Base-by-base conservation (phyloP, 2,797 vertebrate species). In the Gallirallus australis region DNA sequence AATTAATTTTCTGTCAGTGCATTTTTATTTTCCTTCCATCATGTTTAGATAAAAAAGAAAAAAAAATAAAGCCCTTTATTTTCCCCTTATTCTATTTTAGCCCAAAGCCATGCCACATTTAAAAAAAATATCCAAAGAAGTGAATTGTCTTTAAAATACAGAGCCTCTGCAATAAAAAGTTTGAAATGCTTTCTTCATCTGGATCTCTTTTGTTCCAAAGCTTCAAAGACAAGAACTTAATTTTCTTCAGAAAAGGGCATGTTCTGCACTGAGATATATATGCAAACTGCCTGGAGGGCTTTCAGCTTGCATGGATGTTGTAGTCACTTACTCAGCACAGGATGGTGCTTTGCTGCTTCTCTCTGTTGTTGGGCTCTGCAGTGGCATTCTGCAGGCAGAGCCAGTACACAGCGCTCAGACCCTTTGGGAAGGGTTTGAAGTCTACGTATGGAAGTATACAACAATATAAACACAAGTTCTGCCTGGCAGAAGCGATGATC, bases 201-300 rank as follows among this genome's bases (percentile, higher is more conserved):
- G 31, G 7, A 5, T 42, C 31, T 75, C 45, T 92, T 91, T 92
- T 11, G 50, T 91, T 85, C 54, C 83, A 89, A 79, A 86, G 68
- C 86, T 89, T 87, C 65, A 94, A 86, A 91, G 80, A 61, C 2
- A 16, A 94, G 93, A 78, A 42, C 56, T 89, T 96, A 89, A 92
- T 95, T 90, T 77, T 79, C 78, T 45, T 52, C 80, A 94, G 94
- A 57, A 93, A 91, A 95, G 93, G 93, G 90, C 4, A 45, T 95
- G 42, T 91, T 95, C 93, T 71, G 31, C 61, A 50, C 75, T 92
- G 81, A 73, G 61, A 91, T 92, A 24, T 48, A 89, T 52, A 89
- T 82, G 85, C 87, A 93, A 94, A 90, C 16, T 0, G 56, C 96
- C 95, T 0, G 2, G 42, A 69, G 92, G 89, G 66, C 37, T 94